These are phyloP conservation scores for Hyposmocoma kahamanoa DNA, from an alignment of 1,140 invertebrate species.

Conservation along the genomic window DNA sequence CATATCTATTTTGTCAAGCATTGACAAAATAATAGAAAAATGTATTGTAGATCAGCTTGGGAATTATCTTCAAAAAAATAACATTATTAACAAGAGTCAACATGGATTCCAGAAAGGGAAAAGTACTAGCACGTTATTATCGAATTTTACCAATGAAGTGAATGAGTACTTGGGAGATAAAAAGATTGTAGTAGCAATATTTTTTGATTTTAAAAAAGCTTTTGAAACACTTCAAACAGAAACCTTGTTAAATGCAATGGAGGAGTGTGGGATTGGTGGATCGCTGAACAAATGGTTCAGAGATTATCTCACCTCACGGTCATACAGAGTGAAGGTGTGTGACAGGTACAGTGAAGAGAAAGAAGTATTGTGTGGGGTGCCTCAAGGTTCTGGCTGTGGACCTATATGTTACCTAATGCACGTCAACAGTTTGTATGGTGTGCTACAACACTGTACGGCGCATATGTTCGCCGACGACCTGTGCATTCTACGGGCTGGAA, in stretches of 20 bases:
- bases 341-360: too few relatives aligned
- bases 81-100: background rate
- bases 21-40: constrained; percentile 7
- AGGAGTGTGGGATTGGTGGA: too few relatives aligned
- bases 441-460: background rate
- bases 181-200: background rate
- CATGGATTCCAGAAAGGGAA: constrained; percentile 5
- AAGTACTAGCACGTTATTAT: constrained; percentile 5
- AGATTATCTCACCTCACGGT: too few relatives aligned
- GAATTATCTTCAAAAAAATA: constrained; percentile 1
- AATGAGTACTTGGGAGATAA: background rate
- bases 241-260: too few relatives aligned
- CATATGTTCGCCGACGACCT: background rate
- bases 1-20: constrained; percentile 4
- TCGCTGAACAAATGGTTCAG: too few relatives aligned
- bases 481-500: too few relatives aligned
- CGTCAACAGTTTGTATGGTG: constrained; percentile 11
- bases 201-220: too few relatives aligned
- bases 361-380: too few relatives aligned
- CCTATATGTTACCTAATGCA: constrained; percentile 18
- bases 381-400: too few relatives aligned
- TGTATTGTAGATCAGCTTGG: constrained; percentile 2
- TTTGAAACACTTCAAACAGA: too few relatives aligned
- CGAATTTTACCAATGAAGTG: constrained; percentile 4
- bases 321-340: too few relatives aligned